Evolutionary conservation across 2,113 vertebrate species (phyloP), one percentile per base, ranked within the genome.

Genomic region (Carettochelys insculpta): DNA sequence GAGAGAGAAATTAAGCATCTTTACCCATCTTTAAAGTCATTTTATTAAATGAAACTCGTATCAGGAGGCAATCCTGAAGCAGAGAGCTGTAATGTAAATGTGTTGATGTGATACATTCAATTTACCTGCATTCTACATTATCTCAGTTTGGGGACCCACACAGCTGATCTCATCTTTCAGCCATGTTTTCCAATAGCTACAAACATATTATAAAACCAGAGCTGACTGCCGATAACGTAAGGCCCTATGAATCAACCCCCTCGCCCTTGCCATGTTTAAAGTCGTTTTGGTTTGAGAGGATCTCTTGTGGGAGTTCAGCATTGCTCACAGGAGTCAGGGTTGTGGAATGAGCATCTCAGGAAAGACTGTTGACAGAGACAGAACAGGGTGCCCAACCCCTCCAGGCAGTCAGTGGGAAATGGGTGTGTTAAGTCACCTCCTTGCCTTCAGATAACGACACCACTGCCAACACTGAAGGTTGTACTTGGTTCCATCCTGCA

Each of bases 41-140:
- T 95, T 83, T 84, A 93, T 95, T 92, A 94, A 94, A 92, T 94
- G 94, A 94, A 86, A 34, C 88, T 95, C 95, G 95, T 96, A 96
- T 97, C 95, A 94, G 91, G 1, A 50, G 90, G 86, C 95, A 95
- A 96, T 97, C 95, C 95, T 94, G 90, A 56, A 92, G 94, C 93
- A 94, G 90, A 87, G 88, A 12, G 82, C 92, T 94, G 91, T 95
- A 82, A 95, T 94, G 95, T 68, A 90, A 87, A 41, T 94, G 94
- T 94, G 90, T 90, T 41, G 94, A 90, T 89, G 90, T 90, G 95
- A 94, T 88, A 86, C 82, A 43, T 94, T 92, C 93, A 82, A 94
- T 95, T 96, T 94, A 90, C 90, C 86, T 48, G 50, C 75, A 88
- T 93, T 83, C 88, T 93, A 76, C 94, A 80, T 8, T 85, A 80